These are phyloP conservation scores for Magallana angulata DNA, from an alignment of 1,140 invertebrate genomes.

Conservation along the genomic window DNA sequence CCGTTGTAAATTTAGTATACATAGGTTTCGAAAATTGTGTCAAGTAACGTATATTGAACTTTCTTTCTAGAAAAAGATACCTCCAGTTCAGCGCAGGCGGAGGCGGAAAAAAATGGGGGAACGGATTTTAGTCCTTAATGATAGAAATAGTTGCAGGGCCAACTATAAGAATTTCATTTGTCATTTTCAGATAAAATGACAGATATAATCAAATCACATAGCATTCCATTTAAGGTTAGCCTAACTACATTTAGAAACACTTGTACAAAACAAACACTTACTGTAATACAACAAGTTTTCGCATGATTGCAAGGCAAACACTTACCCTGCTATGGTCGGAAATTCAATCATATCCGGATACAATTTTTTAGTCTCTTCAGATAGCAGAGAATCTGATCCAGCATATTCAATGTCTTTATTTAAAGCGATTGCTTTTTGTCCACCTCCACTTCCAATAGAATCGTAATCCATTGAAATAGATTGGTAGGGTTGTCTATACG, in stretches of 20 bases:
- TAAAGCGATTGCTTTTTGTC: conserved; percentile 54
- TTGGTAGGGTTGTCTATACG: conserved; percentile 38
- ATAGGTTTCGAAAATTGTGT: no score
- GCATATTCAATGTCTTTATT: conserved; percentile 62
- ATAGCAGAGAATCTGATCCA: conserved; percentile 62
- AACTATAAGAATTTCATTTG: no score
- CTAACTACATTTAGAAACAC: neutral
- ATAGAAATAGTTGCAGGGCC: no score
- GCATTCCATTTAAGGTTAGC: no score
- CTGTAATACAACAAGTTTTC: neutral
- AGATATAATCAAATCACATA: no score
- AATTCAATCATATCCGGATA: conserved; percentile 65
- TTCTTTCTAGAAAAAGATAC: no score
- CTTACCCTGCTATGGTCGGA: conserved; percentile 71
- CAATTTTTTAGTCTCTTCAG: conserved; percentile 9
- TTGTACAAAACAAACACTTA: neutral
- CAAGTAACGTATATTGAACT: no score
- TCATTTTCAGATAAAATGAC: no score
- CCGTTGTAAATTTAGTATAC: no score
- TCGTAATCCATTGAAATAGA: conserved; percentile 62
- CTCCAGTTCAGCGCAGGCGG: no score
- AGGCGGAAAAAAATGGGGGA: no score
- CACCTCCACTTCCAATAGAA: conserved; percentile 60
- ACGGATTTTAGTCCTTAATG: no score
- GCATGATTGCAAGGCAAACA: neutral